Evolutionary conservation across 2,888 invertebrate genomes (phyloP), one percentile per base, ranked within the genome.

Genomic region (Camponotus fellah): DNA sequence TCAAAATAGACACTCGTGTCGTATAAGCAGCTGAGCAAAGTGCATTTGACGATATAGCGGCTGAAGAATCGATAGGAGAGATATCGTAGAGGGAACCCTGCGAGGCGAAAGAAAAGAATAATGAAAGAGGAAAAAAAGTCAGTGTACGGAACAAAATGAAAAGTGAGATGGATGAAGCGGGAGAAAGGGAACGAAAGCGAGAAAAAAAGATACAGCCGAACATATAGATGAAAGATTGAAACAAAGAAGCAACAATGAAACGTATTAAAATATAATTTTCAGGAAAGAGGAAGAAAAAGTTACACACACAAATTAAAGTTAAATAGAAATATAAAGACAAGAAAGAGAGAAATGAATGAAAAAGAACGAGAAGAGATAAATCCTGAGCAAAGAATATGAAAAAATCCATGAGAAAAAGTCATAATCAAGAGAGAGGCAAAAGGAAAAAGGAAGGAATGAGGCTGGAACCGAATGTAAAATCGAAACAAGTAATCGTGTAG

Each of bases 1-100:
- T 87, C 85, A 85, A 84, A 86, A 88, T 82, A 84, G 83, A 85
- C 88, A 76, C 77, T 80, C 80, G 72, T 64, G 58, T 66, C 58
- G 34, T 71, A 68, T 64, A 64, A 66, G 53, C 34, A 40, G 46
- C 17, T 58, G 53, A 62, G 71, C 53, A 46, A 58, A 64, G 53
- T 62, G 74, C 46, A 69, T 82, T 77, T 79, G 71, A 58, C 21
- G 65, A 82, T 68, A 82, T 26, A 72, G 62, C 56, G 74, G 60
- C 69, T 83, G 46, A 72, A 64, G 60, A 60, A 32, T 40, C 58
- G 43, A 32, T 80, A 77, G 68, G 40, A 71, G 49, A 6, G 8
- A 53, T 53, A n/a, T 8, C 6, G 2, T 53, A 56, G 37, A 56
- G 49, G 46, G 43, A 46, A 21, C 49, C 17, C 66, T 49, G 53